Percentiles rank a stretch among this genome's conserved stretches.
Conservation (phyloP, 2,888 invertebrate species). For the Cactoblastis cactorum region DNA sequence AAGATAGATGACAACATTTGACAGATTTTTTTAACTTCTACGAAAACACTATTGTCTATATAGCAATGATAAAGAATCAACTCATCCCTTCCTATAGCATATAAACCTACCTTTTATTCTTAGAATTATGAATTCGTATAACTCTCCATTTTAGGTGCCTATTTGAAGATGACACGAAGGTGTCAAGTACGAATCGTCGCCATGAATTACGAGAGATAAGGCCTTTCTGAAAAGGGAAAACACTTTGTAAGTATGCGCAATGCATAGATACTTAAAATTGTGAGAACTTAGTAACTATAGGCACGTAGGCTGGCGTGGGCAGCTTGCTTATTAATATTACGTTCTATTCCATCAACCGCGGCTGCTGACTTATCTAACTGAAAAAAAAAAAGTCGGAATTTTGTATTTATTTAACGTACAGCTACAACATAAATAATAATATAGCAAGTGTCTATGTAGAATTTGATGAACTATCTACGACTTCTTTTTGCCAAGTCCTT, state of each 20-base stretch:
- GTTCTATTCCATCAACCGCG: neutral
- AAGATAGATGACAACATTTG: too few species aligned
- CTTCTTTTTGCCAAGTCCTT: too few species aligned
- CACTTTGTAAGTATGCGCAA: slow-evolving; percentile 46
- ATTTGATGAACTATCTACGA: too few species aligned
- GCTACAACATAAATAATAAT: neutral
- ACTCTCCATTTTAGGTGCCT: slow-evolving; percentile 1
- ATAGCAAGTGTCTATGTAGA: too few species aligned
- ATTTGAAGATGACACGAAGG: slow-evolving; percentile 5
- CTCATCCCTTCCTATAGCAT: too few species aligned
- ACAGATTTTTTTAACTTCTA: too few species aligned
- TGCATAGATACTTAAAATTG: slow-evolving; percentile 44
- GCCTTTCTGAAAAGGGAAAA: slow-evolving; percentile 20
- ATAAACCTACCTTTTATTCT: neutral
- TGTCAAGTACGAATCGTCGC: slow-evolving; percentile 21
- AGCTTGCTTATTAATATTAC: slow-evolving; percentile 34
- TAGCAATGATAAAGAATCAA: too few species aligned
- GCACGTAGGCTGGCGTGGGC: slow-evolving; percentile 62
- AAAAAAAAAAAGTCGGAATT: too few species aligned
- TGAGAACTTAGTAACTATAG: slow-evolving; percentile 37
- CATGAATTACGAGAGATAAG: slow-evolving; percentile 31
- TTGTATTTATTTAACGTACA: neutral
- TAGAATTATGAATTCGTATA: slow-evolving; percentile 1
- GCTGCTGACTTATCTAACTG: too few species aligned
- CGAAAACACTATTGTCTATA: too few species aligned